These are phyloP conservation scores for Gnathonemus echidnorhynchus DNA, from an alignment of 2,113 vertebrate genomes.

Conservation along the genomic window DNA sequence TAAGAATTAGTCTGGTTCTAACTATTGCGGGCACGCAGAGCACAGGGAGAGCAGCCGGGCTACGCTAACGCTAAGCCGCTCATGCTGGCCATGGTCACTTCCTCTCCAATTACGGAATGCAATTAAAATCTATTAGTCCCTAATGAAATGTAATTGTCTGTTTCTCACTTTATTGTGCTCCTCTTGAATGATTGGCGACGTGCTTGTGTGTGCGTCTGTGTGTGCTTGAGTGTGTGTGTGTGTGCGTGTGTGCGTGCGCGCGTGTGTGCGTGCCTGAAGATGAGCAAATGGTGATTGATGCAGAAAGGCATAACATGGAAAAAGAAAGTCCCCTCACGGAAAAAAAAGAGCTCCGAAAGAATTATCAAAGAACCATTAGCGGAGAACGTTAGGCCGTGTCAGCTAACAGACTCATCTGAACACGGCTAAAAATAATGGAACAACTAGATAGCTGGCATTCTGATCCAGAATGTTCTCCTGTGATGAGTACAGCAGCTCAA, in stretches of 20 bases:
- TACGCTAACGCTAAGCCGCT: slow-evolving; percentile 21
- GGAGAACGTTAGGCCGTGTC: not conserved
- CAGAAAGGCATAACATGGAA: not conserved
- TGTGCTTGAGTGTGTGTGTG: not conserved
- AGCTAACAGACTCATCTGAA: not conserved
- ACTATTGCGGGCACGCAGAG: too few species aligned
- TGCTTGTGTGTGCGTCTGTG: not conserved
- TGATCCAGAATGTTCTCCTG: not conserved
- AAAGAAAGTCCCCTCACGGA: not conserved
- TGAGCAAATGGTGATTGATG: not conserved
- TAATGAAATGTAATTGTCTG: slow-evolving; percentile 40
- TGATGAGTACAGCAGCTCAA: not conserved
- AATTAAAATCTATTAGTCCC: slow-evolving; percentile 50
- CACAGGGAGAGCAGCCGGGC: not conserved
- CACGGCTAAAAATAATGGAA: not conserved
- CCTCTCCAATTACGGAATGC: slow-evolving; percentile 36
- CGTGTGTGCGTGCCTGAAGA: not conserved
- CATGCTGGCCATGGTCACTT: slow-evolving; percentile 33
- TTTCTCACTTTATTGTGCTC: slow-evolving; percentile 27
- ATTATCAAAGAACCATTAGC: not conserved
- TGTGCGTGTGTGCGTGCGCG: too few species aligned
- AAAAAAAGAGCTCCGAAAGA: not conserved
- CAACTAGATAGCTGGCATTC: not conserved
- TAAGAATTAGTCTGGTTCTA: not conserved
- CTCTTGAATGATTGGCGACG: slow-evolving; percentile 12